Evolutionary conservation across 2,888 invertebrate genomes (phyloP), one percentile per base, ranked within the genome.

Genomic region (Troilus luridus): DNA sequence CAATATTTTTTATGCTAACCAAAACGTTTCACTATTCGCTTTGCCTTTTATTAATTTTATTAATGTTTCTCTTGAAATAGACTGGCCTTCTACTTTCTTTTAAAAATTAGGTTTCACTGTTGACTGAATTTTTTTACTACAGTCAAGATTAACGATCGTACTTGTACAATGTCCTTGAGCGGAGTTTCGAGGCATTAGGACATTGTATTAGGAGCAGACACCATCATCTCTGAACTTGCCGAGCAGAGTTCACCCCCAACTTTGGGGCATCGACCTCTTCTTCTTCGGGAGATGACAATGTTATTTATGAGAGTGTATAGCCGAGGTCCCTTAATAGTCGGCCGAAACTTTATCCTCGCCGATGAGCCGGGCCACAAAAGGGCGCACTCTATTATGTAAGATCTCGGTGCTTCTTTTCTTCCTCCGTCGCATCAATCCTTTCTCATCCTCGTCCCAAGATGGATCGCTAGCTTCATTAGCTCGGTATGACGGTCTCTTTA

Each of bases 281-380:
- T 41, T 41, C 85, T n/a, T 2, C n/a, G 17, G 0, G 56, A 85
- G 85, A 85, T 85, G 85, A 85, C 85, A 85, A 41, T 58, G 85
- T 85, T 85, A 85, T 85, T 85, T 85, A 85, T 85, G 85, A 85
- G 56, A 56, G 19, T 1, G 56, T 56, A 56, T 56, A 85, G 56
- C 9, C 6, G 10, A 58, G n/a, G 56, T 8, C 17, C 17, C 81
- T 85, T 14, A 41, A 3, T n/a, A 85, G 85, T 56, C 21, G 5
- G 21, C 85, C n/a, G n/a, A 85, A 85, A 85, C 56, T 85, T 85
- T 85, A 85, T 85, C 85, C n/a, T 21, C 17, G 27, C 72, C 72
- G 41, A 77, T 77, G 72, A 77, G 41, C 7, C 27, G 8, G 27
- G 9, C 1, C 27, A 77, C 27, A 27, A 77, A 41, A 17, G 41